These are phyloP conservation scores for Helostoma temminkii DNA, from an alignment of 2,797 vertebrate species.

Conservation along the genomic window DNA sequence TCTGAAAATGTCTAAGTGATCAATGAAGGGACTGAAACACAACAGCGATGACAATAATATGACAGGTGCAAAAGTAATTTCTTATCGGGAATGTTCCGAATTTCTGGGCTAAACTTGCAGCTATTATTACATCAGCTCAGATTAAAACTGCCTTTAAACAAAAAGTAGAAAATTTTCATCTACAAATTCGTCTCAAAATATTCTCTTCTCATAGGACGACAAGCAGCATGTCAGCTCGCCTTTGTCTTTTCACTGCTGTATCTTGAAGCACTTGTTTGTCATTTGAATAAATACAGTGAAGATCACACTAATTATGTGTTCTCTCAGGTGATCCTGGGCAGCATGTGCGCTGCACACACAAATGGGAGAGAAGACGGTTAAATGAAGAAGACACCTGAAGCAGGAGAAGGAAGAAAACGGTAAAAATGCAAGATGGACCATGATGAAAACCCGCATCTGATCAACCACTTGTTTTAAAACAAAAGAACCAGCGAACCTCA, in stretches of 20 bases:
- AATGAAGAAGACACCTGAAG: conserved; percentile 29
- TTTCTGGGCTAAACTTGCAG: conserved; percentile 30
- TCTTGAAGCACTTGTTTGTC: conserved; percentile 36
- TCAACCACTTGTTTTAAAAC: conserved; percentile 35
- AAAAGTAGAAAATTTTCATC: conserved; percentile 15
- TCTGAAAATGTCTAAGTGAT: conserved; percentile 39
- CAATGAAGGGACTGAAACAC: conserved; percentile 43
- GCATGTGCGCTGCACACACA: conserved; percentile 35
- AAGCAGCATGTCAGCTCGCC: conserved; percentile 31
- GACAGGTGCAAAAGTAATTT: conserved; percentile 5
- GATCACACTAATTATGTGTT: conserved; percentile 62
- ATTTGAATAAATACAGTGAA: conserved; percentile 52
- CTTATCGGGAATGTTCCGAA: conserved; percentile 32
- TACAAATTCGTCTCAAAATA: conserved; percentile 22
- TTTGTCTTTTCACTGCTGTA: conserved; percentile 10
- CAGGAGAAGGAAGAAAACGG: conserved; percentile 21
- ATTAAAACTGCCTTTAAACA: conserved; percentile 47
- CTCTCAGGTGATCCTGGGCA: conserved; percentile 62
- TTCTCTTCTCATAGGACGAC: conserved; percentile 35
- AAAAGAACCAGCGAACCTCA: conserved; percentile 8
- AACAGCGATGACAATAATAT: conserved; percentile 12
- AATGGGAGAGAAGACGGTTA: conserved; percentile 15
- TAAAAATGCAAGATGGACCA: conserved; percentile 26
- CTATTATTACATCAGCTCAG: conserved; percentile 52
- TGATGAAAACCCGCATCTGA: conserved; percentile 30